Conservation (phyloP, 2,113 vertebrate species). For the Sus scrofa region DNA sequence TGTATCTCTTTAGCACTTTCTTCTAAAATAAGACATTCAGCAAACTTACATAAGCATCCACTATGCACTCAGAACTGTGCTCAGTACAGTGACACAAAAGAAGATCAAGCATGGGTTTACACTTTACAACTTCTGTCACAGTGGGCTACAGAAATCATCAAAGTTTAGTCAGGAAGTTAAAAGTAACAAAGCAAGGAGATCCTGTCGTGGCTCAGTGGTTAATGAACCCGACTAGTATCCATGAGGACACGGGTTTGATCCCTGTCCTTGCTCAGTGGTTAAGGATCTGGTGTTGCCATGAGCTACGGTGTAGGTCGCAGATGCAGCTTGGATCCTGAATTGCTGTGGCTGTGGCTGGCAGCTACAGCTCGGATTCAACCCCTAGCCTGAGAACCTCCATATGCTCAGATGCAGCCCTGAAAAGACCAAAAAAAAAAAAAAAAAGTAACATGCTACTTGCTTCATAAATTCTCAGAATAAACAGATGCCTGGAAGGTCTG, state of each 20-base stretch:
- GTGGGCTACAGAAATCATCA: not conserved
- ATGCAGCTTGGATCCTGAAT: no score
- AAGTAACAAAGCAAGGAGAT: not conserved
- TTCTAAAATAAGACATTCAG: not conserved
- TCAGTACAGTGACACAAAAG: not conserved
- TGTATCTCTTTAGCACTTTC: not conserved
- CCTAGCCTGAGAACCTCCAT: no score
- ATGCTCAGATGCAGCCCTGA: no score
- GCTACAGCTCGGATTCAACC: no score
- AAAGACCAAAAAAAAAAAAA: no score
- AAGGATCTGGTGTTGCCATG: no score
- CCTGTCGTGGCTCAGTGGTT: no score
- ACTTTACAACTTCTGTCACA: not conserved
- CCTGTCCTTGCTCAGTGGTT: no score
- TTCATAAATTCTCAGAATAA: slow-evolving; percentile 61
- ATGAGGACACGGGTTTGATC: no score
- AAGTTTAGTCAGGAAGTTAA: slow-evolving; percentile 28
- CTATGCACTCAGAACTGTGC: not conserved
- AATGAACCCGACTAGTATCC: no score
- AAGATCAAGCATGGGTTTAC: not conserved
- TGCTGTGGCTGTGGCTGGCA: no score
- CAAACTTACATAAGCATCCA: not conserved
- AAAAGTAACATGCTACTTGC: not conserved
- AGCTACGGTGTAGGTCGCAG: no score
- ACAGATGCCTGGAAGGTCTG: not conserved